Evolutionary conservation across 2,888 invertebrate genomes (phyloP), one percentile per base, ranked within the genome.

Genomic region (Lasius platythorax): DNA sequence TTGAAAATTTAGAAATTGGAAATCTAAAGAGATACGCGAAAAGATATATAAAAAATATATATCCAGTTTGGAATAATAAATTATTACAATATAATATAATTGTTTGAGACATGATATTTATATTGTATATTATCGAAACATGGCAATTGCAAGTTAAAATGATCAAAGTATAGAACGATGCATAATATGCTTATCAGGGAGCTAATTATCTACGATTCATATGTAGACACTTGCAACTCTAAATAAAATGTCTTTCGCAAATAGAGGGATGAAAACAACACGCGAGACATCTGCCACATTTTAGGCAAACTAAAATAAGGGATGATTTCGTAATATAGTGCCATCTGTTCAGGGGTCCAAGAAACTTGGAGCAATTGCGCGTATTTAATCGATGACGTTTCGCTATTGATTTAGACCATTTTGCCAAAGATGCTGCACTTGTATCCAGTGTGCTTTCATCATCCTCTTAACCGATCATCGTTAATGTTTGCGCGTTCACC

Each of bases 401-500:
- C 64, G 18, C 75, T 92, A 92, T 92, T 89, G 92, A 92, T 92
- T 86, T 73, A 23, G 12, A 83, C 84, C 40, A 82, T 79, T 85
- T 84, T 74, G 67, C 56, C 64, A 23, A 61, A 83, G 86, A 85
- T 84, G 72, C 64, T 33, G 43, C 63, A n/a, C 70, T 46, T 12
- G 40, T 85, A 82, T 74, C 83, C 8, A 73, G 73, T 72, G 84
- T 66, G 74, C 76, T 73, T 67, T 85, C 76, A 81, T 83, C 85
- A 90, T 91, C 94, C 94, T 94, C 93, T 88, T 94, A 92, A 94
- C 94, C 94, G 94, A 94, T 94, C 79, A 93, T 68, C 84, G 90
- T 78, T 90, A 90, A 90, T 50, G 18, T 28, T 40, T 11, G 3
- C 67, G 58, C 18, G 5, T 46, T 56, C n/a, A 66, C 70, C 74